Conservation (phyloP, 2,888 invertebrate species). For the Marronus borbonicus region DNA sequence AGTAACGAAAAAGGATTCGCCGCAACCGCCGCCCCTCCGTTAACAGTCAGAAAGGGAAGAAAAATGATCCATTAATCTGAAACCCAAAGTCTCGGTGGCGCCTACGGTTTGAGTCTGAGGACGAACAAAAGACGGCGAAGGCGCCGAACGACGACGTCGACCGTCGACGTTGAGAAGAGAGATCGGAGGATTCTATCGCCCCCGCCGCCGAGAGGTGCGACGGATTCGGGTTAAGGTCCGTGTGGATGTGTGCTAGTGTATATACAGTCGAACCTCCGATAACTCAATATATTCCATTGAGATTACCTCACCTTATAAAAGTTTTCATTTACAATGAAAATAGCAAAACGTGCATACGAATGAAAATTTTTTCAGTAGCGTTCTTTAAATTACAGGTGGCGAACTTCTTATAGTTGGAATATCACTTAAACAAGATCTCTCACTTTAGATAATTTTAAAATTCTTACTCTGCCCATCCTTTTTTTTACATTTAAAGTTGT, state of each 20-base stretch:
- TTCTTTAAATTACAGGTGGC: too few species aligned
- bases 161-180: conserved; percentile 59
- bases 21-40: conserved; percentile 41
- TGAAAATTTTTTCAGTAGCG: too few species aligned
- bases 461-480: too few species aligned
- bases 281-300: not conserved
- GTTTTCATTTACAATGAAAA: too few species aligned
- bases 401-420: too few species aligned
- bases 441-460: too few species aligned
- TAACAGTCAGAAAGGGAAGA: conserved; percentile 71
- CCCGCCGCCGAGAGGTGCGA: conserved; percentile 53
- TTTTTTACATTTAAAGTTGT: too few species aligned
- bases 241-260: conserved; percentile 21
- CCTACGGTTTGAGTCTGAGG: conserved; percentile 71
- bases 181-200: conserved; percentile 53
- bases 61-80: conserved; percentile 89
- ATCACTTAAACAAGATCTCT: too few species aligned
- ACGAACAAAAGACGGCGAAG: conserved; percentile 65
- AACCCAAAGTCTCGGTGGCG: conserved; percentile 85
- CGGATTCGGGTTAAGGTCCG: conserved; percentile 46
- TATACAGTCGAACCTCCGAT: not conserved
- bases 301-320: too few species aligned
- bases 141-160: conserved; percentile 61
- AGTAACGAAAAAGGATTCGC: conserved; percentile 40
- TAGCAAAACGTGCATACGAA: too few species aligned